Evolutionary conservation across 2,888 invertebrate genomes (phyloP).

Genomic region (Penaeus monodon): DNA sequence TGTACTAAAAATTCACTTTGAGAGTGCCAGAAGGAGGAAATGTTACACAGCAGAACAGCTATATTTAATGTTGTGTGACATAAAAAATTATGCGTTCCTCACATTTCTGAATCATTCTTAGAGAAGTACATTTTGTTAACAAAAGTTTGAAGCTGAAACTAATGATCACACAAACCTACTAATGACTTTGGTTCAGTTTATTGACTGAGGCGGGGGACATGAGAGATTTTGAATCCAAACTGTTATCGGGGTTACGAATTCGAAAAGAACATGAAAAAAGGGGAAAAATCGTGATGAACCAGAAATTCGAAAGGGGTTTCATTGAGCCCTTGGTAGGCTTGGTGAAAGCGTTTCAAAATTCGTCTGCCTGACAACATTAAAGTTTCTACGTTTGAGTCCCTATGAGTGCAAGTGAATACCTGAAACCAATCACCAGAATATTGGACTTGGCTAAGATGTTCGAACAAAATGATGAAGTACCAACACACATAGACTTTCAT

Average conservation of each 20-base stretch:
- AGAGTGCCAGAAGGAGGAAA: background rate
- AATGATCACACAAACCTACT: background rate
- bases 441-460: constrained; percentile 16
- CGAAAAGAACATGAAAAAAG: background rate
- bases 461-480: constrained; percentile 1
- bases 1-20: constrained; percentile 6
- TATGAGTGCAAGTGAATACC: constrained; percentile 6
- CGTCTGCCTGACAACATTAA: background rate
- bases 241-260: constrained; percentile 5
- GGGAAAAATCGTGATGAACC: background rate
- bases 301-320: background rate
- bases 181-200: background rate
- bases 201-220: background rate
- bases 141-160: constrained; percentile 10
- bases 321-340: background rate
- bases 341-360: constrained; percentile 5
- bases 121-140: background rate
- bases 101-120: background rate
- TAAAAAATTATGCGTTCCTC: background rate
- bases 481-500: constrained; percentile 12
- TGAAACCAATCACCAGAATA: constrained; percentile 4
- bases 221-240: constrained; percentile 8
- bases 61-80: background rate
- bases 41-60: constrained; percentile 8
- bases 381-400: constrained; percentile 1